These are phyloP conservation scores for Threskiornis aethiopicus DNA, from an alignment of 2,797 vertebrate genomes.

Conservation along the genomic window DNA sequence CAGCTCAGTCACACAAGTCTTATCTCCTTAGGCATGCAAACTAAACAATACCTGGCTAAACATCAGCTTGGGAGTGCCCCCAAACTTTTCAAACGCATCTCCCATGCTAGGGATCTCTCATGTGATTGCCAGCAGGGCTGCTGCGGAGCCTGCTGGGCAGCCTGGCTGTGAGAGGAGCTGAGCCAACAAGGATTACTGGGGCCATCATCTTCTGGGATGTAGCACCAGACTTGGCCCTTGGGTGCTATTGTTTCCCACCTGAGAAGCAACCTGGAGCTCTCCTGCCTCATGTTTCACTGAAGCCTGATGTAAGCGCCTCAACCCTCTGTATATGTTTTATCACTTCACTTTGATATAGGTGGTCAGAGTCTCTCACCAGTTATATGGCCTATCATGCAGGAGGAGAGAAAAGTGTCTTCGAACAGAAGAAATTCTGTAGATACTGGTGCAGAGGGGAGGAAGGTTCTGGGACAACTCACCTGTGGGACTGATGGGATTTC, in stretches of 20 bases:
- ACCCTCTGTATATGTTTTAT: not conserved
- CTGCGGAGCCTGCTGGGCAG: not conserved
- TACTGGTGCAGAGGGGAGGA: not conserved
- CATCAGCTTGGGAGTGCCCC: not conserved
- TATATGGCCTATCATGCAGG: not conserved
- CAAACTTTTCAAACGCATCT: not conserved
- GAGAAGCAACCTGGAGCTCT: not conserved
- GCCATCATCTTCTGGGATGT: not conserved
- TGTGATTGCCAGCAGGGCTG: not conserved
- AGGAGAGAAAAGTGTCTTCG: not conserved
- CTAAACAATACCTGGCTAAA: not conserved
- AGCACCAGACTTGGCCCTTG: not conserved
- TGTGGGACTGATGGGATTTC: not conserved
- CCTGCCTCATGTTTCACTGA: not conserved
- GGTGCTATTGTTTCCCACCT: not conserved
- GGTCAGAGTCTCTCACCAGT: not conserved
- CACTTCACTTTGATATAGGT: not conserved
- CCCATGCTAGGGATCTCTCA: not conserved
- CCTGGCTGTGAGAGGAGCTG: not conserved
- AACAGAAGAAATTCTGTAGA: not conserved
- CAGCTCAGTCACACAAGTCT: not conserved
- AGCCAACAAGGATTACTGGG: not conserved
- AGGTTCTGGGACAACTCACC: not conserved
- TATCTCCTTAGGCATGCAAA: not conserved
- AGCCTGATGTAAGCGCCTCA: not conserved